Base-by-base conservation (phyloP, 1,140 invertebrate genomes). In the Aphelenchoides besseyi region DNA sequence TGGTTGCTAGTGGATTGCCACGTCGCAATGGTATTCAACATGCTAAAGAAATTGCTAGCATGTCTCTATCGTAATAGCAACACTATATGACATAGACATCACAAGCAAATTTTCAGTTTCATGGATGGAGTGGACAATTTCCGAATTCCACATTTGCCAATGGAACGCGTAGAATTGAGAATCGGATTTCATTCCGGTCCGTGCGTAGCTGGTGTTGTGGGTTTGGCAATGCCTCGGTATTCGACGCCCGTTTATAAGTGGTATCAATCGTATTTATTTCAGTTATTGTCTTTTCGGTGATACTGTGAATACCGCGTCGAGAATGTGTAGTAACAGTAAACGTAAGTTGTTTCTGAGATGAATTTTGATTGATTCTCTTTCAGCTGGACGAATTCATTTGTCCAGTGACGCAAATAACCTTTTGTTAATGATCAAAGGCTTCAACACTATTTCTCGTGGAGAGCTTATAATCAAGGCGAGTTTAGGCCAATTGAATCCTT, bases 231-330 rank as follows among this genome's bases (percentile, higher is more conserved):
- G 32, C 26, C 63, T 16, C 16, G 55, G 5, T 18, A 59, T 33
- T 59, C 18, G 55, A 59, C 55, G 5, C 5, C 74, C 93, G 5
- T 59, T 59, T 33, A 92, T 80, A 93, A 92, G 81, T 86, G 93
- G 0, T 93, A 93, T 75, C 92, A 92, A 93, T 78, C 92, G 91
- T 0, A 91, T 76, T 35, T 18, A 63, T 84, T 85, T 85, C 9
- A 61, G 86, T n/a, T 86, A 86, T 72, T 86, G 85, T 77, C 61
- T 86, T 9, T 95, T 95, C 86, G 93, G 93, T 0, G 93, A 95
- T 85, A 94, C 93, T 0, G 92, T 95, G 9, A 95, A 95, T 84
- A 95, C 92, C 9, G 92, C 93, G 0, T 91, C 90, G 0, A 88
- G 93, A 75, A 94, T 95, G 92, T 92, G 95, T 85, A 86, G 84